A percentile compares a stretch with the other conserved stretches of the same genome.
Evolutionary conservation across 2,113 vertebrate genomes (phyloP).

Genomic region (Charina bottae): DNA sequence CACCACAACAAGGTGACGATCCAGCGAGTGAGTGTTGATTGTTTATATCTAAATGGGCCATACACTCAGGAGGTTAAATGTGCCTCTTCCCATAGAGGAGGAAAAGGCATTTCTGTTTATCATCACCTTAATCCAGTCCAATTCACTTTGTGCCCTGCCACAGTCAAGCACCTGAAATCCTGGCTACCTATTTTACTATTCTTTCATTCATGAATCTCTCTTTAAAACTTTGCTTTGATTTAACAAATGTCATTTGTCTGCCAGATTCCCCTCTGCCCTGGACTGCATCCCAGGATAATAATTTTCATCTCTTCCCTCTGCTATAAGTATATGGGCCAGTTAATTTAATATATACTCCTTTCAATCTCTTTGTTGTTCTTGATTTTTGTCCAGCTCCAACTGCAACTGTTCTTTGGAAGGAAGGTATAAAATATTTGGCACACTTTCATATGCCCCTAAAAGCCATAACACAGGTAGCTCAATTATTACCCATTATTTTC

Average conservation of each 20-base stretch:
- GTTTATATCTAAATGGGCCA: neutral
- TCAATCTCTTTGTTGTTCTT: constrained; percentile 12
- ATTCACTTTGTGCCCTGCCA: neutral
- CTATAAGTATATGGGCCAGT: constrained; percentile 3
- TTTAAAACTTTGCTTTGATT: constrained; percentile 10
- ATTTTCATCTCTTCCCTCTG: constrained; percentile 3
- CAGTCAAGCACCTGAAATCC: neutral
- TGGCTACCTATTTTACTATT: neutral
- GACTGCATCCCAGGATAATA: constrained; percentile 25
- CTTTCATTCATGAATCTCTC: neutral
- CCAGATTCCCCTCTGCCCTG: constrained; percentile 18
- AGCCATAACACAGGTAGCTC: neutral
- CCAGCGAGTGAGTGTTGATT: too few relatives aligned
- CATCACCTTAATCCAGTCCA: neutral
- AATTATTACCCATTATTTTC: constrained; percentile 23
- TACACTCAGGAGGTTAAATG: neutral
- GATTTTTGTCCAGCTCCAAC: constrained; percentile 18
- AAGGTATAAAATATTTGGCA: neutral
- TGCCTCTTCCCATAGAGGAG: neutral
- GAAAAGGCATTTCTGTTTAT: neutral
- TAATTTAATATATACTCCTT: constrained; percentile 9
- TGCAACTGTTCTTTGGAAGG: neutral
- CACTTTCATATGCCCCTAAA: neutral
- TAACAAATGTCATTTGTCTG: constrained; percentile 5
- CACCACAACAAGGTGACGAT: too few relatives aligned